These are phyloP conservation scores for Egretta garzetta DNA, from an alignment of 2,113 vertebrate genomes.

Conservation along the genomic window DNA sequence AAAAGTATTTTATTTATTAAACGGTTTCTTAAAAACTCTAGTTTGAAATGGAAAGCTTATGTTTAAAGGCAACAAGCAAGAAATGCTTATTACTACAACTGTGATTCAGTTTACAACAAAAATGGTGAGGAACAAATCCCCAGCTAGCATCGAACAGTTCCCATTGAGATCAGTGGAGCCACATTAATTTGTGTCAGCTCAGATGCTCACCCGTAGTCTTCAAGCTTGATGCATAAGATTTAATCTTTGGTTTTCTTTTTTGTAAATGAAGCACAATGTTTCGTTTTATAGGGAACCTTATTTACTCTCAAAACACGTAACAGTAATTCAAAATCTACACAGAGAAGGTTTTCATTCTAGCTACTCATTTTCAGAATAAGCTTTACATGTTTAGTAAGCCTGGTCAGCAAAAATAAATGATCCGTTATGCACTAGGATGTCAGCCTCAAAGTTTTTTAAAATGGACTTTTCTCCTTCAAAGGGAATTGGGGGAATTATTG, in stretches of 20 bases:
- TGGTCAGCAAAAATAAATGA: neutral
- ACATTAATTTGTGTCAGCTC: neutral
- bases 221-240: neutral
- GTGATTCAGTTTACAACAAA: neutral
- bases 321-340: neutral
- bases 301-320: neutral
- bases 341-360: neutral
- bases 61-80: neutral
- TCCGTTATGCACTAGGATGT: neutral
- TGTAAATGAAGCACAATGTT: neutral
- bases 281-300: neutral
- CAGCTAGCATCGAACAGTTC: neutral
- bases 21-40: neutral
- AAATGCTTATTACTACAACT: neutral
- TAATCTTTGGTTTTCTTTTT: neutral
- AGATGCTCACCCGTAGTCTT: neutral
- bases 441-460: neutral
- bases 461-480: neutral
- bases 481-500: neutral
- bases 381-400: neutral
- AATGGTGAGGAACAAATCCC: neutral
- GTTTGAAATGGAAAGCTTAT: neutral
- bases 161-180: neutral
- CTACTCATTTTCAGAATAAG: neutral
- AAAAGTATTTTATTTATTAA: neutral